Percentiles rank a stretch among this genome's conserved stretches.
These are phyloP conservation scores for Erpornis zantholeuca DNA, from an alignment of 2,113 vertebrate genomes.

Conservation along the genomic window DNA sequence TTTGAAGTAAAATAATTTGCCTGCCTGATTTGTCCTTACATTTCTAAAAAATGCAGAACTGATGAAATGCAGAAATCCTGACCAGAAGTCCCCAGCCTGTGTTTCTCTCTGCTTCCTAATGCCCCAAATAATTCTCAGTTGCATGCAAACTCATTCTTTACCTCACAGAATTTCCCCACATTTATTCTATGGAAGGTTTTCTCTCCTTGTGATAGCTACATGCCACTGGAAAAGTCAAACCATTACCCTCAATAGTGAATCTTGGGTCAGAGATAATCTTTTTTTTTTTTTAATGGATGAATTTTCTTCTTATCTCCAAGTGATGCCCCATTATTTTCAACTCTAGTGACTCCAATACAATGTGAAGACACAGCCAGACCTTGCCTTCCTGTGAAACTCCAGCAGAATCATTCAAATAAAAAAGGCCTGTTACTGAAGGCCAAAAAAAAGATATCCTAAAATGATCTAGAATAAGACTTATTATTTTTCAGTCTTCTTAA, in stretches of 20 bases:
- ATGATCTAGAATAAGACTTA: background rate
- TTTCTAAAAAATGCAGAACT: background rate
- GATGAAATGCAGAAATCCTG: background rate
- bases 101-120: background rate
- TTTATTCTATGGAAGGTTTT: background rate
- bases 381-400: background rate
- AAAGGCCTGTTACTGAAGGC: background rate
- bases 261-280: background rate
- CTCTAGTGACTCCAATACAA: background rate
- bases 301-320: background rate
- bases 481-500: background rate
- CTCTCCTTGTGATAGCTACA: background rate
- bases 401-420: background rate
- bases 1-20: background rate
- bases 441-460: background rate
- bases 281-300: background rate
- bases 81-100: background rate
- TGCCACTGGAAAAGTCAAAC: background rate
- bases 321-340: background rate
- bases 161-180: background rate
- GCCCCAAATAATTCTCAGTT: background rate
- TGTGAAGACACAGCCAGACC: background rate
- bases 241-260: background rate
- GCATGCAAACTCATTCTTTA: background rate
- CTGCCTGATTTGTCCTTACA: background rate